Conservation (phyloP, 2,113 vertebrate genomes). For the Phalacrocorax aristotelis region DNA sequence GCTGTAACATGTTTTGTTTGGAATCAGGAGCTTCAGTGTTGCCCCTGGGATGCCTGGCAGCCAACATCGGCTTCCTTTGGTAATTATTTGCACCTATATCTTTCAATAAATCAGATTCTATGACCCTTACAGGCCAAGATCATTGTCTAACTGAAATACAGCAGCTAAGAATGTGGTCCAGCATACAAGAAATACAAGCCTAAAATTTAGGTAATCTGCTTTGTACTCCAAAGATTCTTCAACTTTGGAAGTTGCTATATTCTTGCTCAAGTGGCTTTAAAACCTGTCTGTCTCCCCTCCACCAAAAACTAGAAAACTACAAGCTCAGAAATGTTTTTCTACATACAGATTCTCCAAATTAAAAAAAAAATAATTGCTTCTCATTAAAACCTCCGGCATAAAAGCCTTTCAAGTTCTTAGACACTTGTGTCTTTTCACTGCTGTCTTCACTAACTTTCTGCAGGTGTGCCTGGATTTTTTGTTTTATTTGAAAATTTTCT, state of each 20-base stretch:
- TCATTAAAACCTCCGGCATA: not conserved
- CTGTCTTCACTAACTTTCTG: not conserved
- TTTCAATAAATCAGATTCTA: not conserved
- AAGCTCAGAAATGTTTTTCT: not conserved
- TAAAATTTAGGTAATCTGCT: not conserved
- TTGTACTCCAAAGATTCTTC: not conserved
- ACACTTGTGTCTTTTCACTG: not conserved
- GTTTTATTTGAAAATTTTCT: not conserved
- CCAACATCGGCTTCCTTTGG: not conserved
- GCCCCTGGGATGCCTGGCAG: not conserved
- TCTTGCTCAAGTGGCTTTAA: not conserved
- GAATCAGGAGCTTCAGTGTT: not conserved
- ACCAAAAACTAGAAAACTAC: not conserved
- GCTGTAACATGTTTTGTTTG: not conserved
- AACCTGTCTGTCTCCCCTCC: fast-evolving
- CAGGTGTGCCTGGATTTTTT: not conserved
- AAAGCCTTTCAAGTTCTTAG: not conserved
- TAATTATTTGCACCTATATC: not conserved
- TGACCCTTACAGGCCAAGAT: not conserved
- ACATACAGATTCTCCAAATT: not conserved
- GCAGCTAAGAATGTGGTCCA: not conserved
- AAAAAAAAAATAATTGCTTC: not conserved
- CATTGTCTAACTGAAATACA: not conserved
- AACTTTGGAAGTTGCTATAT: not conserved
- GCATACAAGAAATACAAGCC: not conserved